Evolutionary conservation across 1,140 invertebrate genomes (phyloP).

Genomic region (Tribolium madens): DNA sequence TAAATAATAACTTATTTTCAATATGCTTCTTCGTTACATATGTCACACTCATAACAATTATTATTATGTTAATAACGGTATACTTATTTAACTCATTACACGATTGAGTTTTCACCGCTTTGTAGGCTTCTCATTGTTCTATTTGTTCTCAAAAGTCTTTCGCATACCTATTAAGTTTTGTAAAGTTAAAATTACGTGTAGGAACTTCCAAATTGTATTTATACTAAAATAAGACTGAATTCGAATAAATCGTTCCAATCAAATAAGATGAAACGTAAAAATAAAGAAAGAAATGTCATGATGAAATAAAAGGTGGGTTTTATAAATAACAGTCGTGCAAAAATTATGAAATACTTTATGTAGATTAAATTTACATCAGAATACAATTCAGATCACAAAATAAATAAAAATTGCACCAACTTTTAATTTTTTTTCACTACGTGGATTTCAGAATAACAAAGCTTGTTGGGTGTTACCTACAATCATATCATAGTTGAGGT

Average conservation of each 20-base stretch:
- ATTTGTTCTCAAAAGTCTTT: neutral
- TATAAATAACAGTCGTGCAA: neutral
- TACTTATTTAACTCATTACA: neutral
- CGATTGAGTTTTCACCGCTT: neutral
- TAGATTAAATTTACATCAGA: neutral
- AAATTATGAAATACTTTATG: neutral
- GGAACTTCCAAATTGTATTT: too few species aligned
- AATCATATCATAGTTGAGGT: neutral
- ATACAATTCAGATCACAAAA: neutral
- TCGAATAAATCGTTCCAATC: neutral
- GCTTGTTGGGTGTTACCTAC: too few species aligned
- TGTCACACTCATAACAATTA: neutral
- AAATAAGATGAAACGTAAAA: neutral
- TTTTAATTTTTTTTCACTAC: neutral
- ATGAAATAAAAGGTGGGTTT: neutral
- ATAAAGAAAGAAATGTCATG: neutral
- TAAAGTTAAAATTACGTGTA: neutral
- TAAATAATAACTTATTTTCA: too few species aligned
- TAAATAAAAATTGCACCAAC: neutral
- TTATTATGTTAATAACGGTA: neutral
- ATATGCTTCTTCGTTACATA: too few species aligned
- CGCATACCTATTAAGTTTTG: neutral
- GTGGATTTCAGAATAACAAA: too few species aligned
- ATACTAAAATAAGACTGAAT: too few species aligned
- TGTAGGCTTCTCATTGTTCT: neutral